Base-by-base conservation (phyloP, 2,113 vertebrate genomes). In the Hymenochirus boettgeri region DNA sequence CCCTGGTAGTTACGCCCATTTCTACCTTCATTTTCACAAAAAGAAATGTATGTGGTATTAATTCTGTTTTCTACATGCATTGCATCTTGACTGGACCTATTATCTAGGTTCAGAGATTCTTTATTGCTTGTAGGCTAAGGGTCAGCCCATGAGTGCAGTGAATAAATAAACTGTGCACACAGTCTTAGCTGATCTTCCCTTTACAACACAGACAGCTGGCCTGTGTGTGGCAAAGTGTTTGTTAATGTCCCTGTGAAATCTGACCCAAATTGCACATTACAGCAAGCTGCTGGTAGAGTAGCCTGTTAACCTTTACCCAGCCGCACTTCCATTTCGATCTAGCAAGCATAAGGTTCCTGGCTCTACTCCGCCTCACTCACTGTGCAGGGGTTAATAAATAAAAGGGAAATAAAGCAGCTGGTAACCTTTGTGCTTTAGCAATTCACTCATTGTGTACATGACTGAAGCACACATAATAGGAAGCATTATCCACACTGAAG, bases 191-290 rank as follows among this genome's bases (percentile, higher is more conserved):
- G 19, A 7, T 7, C 51, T 27, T 54, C 18, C 39, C 19, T 39
- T 46, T 25, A 21, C 33, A 42, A 51, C 19, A 26, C 25, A 11
- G 19, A 22, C 62, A 56, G 52, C 52, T 27, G 24, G 18, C 39
- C 24, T 46, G 39, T 60, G 57, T 29, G 22, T 21, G 39, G 57
- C 24, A 60, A 60, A 60, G 37, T 31, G 24, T 54, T 27, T 54
- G 51, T 64, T 22, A 23, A 64, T 47, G 62, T 33, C 39, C 37
- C 52, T 46, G 35, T 63, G 61, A 63, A 56, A 56, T 56, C 18
- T 64, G 51, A 64, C 62, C 52, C 62, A 64, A 21, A 55, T 55
- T 64, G 53, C 62, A 57, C 62, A 64, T 55, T 46, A 56, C 62
- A 46, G 52, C 25, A 25, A 65, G 62, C 62, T 65, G 52, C 52